Conservation (phyloP, 2,113 vertebrate species). For the Mus pahari region DNA sequence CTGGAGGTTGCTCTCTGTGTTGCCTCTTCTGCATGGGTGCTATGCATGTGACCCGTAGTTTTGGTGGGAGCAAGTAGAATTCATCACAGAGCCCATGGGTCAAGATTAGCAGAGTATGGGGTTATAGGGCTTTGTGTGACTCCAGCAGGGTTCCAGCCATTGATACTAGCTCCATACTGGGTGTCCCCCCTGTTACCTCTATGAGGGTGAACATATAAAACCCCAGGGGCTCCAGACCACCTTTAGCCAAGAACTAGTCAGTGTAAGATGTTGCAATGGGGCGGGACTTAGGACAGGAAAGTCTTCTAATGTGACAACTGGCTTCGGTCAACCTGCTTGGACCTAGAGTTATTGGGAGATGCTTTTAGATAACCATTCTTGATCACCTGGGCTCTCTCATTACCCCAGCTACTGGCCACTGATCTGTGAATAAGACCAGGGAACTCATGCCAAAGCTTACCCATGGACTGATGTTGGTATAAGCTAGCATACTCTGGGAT, state of each 20-base stretch:
- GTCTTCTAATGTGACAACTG: not conserved
- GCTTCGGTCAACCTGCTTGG: too few relatives aligned
- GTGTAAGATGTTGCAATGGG: fast-evolving
- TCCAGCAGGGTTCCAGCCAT: not conserved
- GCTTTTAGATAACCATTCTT: not conserved
- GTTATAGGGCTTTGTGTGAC: fast-evolving
- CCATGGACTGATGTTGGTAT: not conserved
- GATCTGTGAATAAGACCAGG: not conserved
- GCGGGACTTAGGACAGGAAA: not conserved
- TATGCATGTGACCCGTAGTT: not conserved
- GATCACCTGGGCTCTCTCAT: fast-evolving
- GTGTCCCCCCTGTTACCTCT: fast-evolving
- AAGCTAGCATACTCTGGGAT: not conserved
- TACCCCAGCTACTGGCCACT: not conserved
- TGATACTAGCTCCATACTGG: not conserved
- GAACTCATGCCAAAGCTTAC: not conserved
- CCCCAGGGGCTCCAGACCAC: fast-evolving
- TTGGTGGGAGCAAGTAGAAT: fast-evolving
- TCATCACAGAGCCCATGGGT: not conserved
- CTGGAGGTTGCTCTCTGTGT: too few relatives aligned
- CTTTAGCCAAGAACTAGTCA: not conserved
- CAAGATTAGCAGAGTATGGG: fast-evolving
- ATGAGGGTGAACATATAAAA: not conserved
- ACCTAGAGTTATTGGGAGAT: fast-evolving
- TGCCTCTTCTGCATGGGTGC: not conserved